These are phyloP conservation scores for Palaemon carinicauda DNA, from an alignment of 1,140 invertebrate genomes.

Conservation along the genomic window DNA sequence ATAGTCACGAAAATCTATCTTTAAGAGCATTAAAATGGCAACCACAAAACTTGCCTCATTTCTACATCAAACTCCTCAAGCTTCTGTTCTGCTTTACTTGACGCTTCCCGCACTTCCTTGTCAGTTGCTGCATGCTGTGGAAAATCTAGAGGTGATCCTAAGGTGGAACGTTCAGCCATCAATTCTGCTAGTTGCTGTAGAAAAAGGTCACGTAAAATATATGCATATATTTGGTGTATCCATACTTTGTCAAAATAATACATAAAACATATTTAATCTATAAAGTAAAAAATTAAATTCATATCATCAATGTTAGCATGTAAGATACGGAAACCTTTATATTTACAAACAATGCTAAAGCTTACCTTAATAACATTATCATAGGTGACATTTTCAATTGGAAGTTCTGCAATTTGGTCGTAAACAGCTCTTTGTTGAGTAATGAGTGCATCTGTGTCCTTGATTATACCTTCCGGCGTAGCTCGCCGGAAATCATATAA, in stretches of 20 bases:
- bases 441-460: constrained; percentile 63
- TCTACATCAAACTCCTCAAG: constrained; percentile 69
- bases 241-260: no score
- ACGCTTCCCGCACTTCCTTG: constrained; percentile 67
- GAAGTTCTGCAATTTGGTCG: constrained; percentile 64
- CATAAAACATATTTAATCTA: not conserved
- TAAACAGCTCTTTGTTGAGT: constrained; percentile 63
- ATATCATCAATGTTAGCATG: not conserved
- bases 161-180: constrained; percentile 64
- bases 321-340: not conserved
- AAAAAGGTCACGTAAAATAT: not conserved
- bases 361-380: constrained; percentile 66
- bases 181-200: constrained; percentile 62
- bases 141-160: constrained; percentile 66
- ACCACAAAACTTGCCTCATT: constrained; percentile 63
- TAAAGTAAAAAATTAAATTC: no score
- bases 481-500: constrained; percentile 62
- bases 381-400: constrained; percentile 63
- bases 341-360: not conserved
- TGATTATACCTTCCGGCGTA: constrained; percentile 62
- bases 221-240: not conserved
- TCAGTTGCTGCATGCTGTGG: constrained; percentile 66
- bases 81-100: constrained; percentile 66
- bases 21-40: not conserved
- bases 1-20: no score